These are phyloP conservation scores for Cryptotis parvus DNA, from an alignment of 2,113 vertebrate genomes.

Conservation along the genomic window DNA sequence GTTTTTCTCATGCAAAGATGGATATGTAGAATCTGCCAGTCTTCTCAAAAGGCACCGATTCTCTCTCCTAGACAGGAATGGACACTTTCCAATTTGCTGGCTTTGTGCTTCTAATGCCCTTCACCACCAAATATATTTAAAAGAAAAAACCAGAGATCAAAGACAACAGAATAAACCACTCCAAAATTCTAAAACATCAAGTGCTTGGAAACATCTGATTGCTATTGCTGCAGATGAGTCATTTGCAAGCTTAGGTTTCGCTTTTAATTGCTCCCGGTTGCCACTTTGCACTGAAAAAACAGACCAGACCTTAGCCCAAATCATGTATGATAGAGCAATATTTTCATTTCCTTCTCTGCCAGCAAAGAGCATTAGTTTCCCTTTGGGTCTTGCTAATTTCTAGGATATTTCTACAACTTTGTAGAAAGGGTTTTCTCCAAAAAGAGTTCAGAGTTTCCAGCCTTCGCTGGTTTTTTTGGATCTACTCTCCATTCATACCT, in stretches of 20 bases:
- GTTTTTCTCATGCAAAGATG: not conserved
- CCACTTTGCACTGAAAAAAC: conserved; percentile 55
- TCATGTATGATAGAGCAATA: conserved; percentile 57
- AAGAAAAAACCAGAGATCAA: not conserved
- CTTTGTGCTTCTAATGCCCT: not conserved
- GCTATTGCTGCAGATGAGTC: not conserved
- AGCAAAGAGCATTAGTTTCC: conserved; percentile 53
- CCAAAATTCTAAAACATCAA: not conserved
- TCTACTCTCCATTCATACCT: not conserved
- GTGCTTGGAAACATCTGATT: not conserved
- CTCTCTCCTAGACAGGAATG: not conserved
- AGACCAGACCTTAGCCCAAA: conserved; percentile 66
- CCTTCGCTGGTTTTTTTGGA: conserved; percentile 10
- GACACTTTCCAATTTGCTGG: not conserved
- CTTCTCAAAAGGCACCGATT: not conserved
- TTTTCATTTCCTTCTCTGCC: conserved; percentile 60
- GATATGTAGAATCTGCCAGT: not conserved
- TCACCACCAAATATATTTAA: not conserved
- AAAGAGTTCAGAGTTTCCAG: not conserved
- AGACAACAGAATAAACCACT: not conserved
- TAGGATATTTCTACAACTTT: conserved; percentile 62
- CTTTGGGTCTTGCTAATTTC: conserved; percentile 63
- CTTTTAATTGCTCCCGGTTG: conserved; percentile 54
- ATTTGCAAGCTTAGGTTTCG: not conserved
- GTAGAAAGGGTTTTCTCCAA: conserved; percentile 23